Evolutionary conservation across 2,888 invertebrate genomes (phyloP).

Genomic region (Caprella mutica): DNA sequence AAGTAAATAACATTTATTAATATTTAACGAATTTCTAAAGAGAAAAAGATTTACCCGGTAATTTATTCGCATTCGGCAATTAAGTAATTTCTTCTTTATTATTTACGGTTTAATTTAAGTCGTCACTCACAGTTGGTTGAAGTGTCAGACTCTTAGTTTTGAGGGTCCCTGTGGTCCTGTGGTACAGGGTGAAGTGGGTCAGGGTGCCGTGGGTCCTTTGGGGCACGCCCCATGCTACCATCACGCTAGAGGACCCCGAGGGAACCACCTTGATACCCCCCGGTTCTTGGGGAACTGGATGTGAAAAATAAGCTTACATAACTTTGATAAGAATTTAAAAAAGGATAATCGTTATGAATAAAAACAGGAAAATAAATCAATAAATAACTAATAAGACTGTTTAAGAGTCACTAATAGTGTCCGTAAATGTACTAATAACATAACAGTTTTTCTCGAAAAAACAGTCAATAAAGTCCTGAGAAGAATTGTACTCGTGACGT

Average conservation of each 20-base stretch:
- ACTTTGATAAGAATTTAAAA: not conserved
- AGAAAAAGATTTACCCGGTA: not conserved
- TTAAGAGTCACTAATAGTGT: no score
- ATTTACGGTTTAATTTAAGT: not conserved
- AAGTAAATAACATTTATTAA: not conserved
- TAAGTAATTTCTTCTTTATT: not conserved
- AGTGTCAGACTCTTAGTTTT: slow-evolving; percentile 6
- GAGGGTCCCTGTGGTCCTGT: slow-evolving; percentile 5
- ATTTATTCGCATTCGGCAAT: not conserved
- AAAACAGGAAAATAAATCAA: no score
- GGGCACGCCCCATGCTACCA: slow-evolving; percentile 67
- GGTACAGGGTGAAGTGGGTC: slow-evolving; percentile 49
- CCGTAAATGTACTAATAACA: not conserved
- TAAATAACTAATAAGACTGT: no score
- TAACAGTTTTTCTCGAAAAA: not conserved
- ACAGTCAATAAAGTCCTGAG: no score
- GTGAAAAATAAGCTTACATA: slow-evolving; percentile 6
- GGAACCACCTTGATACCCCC: slow-evolving; percentile 67
- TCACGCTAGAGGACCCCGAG: slow-evolving; percentile 58
- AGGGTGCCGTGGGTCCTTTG: slow-evolving; percentile 62
- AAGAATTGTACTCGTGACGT: no score
- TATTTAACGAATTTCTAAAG: not conserved
- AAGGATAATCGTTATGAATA: no score
- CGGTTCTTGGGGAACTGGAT: slow-evolving; percentile 62
- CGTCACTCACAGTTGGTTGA: not conserved